These are phyloP conservation scores for Alcis repandata DNA, from an alignment of 2,888 invertebrate genomes.

Conservation along the genomic window DNA sequence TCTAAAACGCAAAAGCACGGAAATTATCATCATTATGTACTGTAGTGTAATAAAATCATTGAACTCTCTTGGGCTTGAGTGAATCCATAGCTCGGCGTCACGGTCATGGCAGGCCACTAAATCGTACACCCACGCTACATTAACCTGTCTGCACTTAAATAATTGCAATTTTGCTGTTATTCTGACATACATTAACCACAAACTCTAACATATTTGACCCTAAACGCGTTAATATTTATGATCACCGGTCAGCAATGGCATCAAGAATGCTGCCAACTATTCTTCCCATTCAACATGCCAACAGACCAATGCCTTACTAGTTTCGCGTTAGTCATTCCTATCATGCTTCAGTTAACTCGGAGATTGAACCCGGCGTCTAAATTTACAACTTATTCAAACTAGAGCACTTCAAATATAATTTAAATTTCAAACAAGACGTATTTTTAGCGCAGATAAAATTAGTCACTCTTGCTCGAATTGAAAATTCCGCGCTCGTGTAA, in stretches of 20 bases:
- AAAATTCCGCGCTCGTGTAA: conserved; percentile 41
- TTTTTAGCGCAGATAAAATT: conserved; percentile 16
- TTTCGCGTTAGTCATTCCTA: conserved; percentile 35
- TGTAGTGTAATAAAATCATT: conserved; percentile 53
- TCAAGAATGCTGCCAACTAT: conserved; percentile 32
- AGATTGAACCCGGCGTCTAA: conserved; percentile 30
- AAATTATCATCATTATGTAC: conserved; percentile 51
- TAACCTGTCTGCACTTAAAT: conserved; percentile 1
- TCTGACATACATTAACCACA: not conserved
- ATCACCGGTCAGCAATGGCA: conserved; percentile 17
- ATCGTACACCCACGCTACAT: conserved; percentile 46
- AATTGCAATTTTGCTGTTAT: conserved; percentile 13
- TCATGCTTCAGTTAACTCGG: conserved; percentile 34
- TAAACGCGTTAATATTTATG: conserved; percentile 2
- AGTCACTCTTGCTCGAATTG: conserved; percentile 14
- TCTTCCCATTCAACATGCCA: conserved; percentile 29
- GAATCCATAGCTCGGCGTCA: conserved; percentile 54
- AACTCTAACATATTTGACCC: not conserved
- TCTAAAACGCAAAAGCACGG: conserved; percentile 45
- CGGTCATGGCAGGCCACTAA: conserved; percentile 57
- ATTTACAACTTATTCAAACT: conserved; percentile 14
- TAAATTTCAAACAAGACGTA: conserved; percentile 12
- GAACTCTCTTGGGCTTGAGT: conserved; percentile 52
- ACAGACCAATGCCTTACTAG: conserved; percentile 26
- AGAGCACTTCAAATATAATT: conserved; percentile 5